Conservation (phyloP, 2,888 invertebrate genomes). For the Crioceris asparagi region DNA sequence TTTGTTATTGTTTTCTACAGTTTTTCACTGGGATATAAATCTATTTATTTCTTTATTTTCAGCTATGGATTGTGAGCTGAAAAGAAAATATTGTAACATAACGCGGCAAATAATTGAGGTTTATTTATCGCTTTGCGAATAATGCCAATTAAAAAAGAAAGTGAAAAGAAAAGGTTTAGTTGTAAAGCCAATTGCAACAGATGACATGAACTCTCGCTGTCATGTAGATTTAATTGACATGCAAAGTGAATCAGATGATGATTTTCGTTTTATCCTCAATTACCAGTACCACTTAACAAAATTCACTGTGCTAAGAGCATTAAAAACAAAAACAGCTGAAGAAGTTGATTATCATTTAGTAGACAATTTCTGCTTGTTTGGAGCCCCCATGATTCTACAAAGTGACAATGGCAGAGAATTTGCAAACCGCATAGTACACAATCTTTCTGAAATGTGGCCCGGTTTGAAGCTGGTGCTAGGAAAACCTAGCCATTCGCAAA, state of each 20-base stretch:
- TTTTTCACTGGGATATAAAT: too few species aligned
- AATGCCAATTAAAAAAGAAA: constrained; percentile 3
- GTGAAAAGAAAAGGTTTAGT: constrained; percentile 1
- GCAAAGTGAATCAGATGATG: constrained; percentile 26
- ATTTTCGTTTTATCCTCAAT: constrained; percentile 29
- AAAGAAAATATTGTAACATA: constrained; percentile 1
- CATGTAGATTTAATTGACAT: constrained; percentile 26
- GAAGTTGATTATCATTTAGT: constrained; percentile 26
- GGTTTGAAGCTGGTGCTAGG: constrained; percentile 4
- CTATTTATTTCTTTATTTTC: too few species aligned
- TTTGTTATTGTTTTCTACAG: too few species aligned
- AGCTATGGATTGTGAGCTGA: too few species aligned
- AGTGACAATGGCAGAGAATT: constrained; percentile 19
- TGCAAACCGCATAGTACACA: constrained; percentile 10
- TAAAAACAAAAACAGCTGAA: constrained; percentile 27
- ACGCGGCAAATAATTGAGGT: too few species aligned
- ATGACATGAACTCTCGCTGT: constrained; percentile 3
- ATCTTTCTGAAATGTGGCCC: constrained; percentile 6
- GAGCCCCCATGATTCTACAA: too few species aligned
- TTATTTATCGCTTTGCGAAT: too few species aligned
- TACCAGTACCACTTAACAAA: constrained; percentile 32
- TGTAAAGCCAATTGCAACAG: background rate
- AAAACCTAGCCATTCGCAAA: too few species aligned
- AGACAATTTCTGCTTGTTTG: too few species aligned
- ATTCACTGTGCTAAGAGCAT: constrained; percentile 27